phyloP scores from a whole-genome alignment of 2,797 vertebrate genomes.

The Pantherophis alleghaniensis region DNA sequence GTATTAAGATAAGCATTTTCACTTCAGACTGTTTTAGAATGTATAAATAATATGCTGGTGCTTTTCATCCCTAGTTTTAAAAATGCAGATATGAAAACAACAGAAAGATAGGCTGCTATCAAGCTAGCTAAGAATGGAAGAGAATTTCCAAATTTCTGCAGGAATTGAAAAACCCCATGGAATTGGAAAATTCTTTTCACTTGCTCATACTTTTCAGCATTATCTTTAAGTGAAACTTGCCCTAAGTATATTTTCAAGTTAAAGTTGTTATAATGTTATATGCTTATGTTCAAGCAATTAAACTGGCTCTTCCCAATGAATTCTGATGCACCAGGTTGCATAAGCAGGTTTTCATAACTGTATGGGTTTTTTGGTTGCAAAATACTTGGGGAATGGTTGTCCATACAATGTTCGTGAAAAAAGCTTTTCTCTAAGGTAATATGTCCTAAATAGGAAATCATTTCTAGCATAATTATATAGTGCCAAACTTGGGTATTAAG shows the following conservation, averaged over 20 bases:
- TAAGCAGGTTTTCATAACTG: neutral
- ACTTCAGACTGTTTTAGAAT: neutral
- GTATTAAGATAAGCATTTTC: neutral
- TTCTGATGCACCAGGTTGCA: neutral
- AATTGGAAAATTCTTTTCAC: neutral
- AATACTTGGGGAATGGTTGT: neutral
- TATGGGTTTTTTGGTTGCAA: neutral
- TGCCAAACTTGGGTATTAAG: neutral
- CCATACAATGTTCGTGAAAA: neutral
- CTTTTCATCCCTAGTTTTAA: neutral
- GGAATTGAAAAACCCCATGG: neutral
- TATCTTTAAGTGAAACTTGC: neutral
- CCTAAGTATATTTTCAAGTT: neutral
- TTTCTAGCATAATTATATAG: neutral
- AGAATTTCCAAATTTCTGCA: neutral
- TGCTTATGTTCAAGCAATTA: neutral
- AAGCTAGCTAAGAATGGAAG: neutral
- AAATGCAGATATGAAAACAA: neutral
- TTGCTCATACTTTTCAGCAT: neutral
- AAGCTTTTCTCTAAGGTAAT: neutral
- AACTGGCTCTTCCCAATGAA: neutral
- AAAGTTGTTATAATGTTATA: neutral
- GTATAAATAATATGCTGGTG: neutral
- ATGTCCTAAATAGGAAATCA: neutral
- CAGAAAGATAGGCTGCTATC: neutral